Base-by-base conservation (phyloP, 1,140 invertebrate species). In the Bemisia tabaci region DNA sequence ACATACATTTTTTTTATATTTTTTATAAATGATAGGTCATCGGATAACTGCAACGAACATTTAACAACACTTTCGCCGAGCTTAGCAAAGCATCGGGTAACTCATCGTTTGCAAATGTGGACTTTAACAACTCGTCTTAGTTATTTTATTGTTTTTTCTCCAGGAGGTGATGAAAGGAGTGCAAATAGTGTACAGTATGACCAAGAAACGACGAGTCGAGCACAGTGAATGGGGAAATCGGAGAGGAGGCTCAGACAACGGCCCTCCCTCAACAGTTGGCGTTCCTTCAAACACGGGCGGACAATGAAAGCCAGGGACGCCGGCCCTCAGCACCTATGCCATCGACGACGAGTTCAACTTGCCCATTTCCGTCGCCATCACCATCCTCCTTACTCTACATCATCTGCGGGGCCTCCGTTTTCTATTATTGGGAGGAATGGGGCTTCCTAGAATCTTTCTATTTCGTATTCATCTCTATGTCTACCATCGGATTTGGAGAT, bases 291-390 rank as follows among this genome's bases (percentile, higher is more conserved):
- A 65, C 27, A 26, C 62, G 60, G 24, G 60, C 65, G n/a, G 60
- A 63, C 11, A 65, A 65, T 22, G 65, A 68, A 1, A 68, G 64
- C 68, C 85, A 85, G 1, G 84, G 0, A 90, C 89, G 1, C 89
- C 89, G 25, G 85, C 85, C 1, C 82, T 87, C 65, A 88, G 87
- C 12, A 75, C 81, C 1, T 86, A 83, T 69, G 81, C 81, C 76
- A 84, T 95, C 63, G 92, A 96, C 72, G 94, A 96, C 71, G 91
- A 96, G 75, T 97, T 97, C 75, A 94, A 96, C 77, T 74, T 97
- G 24, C 93, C 94, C 0, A 88, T 96, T 27, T 87, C 88, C 2
- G 83, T 95, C 1, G 93, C 93, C 0, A 84, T 95, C 0, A 75
- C 87, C 2, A 86, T 95, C 59, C 80, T 96, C 23, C 73, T 94